These are phyloP conservation scores for Platycnemis pennipes DNA, from an alignment of 2,888 invertebrate species.

Conservation along the genomic window DNA sequence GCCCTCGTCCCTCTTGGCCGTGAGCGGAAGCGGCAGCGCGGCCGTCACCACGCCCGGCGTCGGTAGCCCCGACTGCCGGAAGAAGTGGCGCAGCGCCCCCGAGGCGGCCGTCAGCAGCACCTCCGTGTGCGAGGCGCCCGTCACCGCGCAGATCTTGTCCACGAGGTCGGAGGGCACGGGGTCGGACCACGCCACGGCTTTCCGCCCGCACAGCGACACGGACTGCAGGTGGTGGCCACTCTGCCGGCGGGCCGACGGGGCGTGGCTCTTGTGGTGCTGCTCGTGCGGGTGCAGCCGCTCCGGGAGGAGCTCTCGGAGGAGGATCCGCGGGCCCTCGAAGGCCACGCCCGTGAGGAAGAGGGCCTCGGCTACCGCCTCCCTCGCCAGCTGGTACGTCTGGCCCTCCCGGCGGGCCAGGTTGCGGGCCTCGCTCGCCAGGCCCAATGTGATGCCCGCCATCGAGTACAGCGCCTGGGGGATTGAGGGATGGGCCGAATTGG, in stretches of 20 bases:
- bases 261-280: background rate
- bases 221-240: slow-evolving; percentile 80
- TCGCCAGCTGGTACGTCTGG: slow-evolving; percentile 45
- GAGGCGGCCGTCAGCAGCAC: slow-evolving; percentile 84
- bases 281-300: slow-evolving; percentile 33
- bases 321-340: slow-evolving; percentile 80
- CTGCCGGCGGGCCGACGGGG: background rate
- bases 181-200: slow-evolving; percentile 87
- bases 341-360: slow-evolving; percentile 78
- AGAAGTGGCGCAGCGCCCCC: slow-evolving; percentile 84
- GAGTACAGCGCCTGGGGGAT: slow-evolving; percentile 17
- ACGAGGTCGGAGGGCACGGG: slow-evolving; percentile 83
- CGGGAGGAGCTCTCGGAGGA: slow-evolving; percentile 82
- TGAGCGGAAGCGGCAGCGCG: slow-evolving; percentile 82
- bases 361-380: slow-evolving; percentile 78
- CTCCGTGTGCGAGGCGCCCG: slow-evolving; percentile 84
- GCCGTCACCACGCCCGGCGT: slow-evolving; percentile 77
- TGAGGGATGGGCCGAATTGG: background rate
- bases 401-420: slow-evolving; percentile 45
- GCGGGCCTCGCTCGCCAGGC: slow-evolving; percentile 37
- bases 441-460: slow-evolving; percentile 42
- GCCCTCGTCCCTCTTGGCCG: slow-evolving; percentile 77
- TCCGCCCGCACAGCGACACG: slow-evolving; percentile 86
- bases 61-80: slow-evolving; percentile 78
- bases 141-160: slow-evolving; percentile 82